Conservation (phyloP, 2,888 invertebrate species). For the Rhopalosiphum nymphaeae region DNA sequence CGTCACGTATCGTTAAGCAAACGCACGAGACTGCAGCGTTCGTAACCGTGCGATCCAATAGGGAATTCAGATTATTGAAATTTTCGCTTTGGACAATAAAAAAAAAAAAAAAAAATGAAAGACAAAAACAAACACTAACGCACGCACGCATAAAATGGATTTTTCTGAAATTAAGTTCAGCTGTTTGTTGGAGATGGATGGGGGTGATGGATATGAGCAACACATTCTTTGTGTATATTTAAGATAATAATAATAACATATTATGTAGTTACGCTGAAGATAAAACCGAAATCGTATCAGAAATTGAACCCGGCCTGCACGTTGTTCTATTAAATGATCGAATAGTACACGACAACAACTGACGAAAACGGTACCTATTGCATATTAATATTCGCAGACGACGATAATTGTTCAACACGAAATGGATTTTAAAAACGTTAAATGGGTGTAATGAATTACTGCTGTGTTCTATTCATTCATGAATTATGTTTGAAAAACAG, state of each 20-base stretch:
- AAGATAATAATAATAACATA: background rate
- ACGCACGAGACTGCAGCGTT: slow-evolving; percentile 20
- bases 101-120: background rate
- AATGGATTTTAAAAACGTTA: background rate
- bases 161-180: background rate
- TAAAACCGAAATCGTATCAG: background rate
- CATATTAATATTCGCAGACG: background rate
- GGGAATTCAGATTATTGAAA: slow-evolving; percentile 62
- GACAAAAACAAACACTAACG: slow-evolving; percentile 10
- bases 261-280: background rate
- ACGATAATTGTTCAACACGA: background rate
- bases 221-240: background rate
- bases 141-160: background rate
- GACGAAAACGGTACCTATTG: background rate
- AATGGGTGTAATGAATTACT: background rate
- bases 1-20: slow-evolving; percentile 64
- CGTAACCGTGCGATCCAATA: slow-evolving; percentile 16
- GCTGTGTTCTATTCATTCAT: background rate
- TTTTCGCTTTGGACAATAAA: background rate
- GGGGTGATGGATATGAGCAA: background rate
- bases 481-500: background rate
- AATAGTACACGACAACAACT: background rate
- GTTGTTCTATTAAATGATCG: background rate
- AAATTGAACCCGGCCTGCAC: background rate
- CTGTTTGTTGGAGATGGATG: background rate